Percentiles rank a stretch among this genome's conserved stretches.
These are phyloP conservation scores for Zaprionus vittiger DNA, from an alignment of 1,140 invertebrate species.

Conservation along the genomic window DNA sequence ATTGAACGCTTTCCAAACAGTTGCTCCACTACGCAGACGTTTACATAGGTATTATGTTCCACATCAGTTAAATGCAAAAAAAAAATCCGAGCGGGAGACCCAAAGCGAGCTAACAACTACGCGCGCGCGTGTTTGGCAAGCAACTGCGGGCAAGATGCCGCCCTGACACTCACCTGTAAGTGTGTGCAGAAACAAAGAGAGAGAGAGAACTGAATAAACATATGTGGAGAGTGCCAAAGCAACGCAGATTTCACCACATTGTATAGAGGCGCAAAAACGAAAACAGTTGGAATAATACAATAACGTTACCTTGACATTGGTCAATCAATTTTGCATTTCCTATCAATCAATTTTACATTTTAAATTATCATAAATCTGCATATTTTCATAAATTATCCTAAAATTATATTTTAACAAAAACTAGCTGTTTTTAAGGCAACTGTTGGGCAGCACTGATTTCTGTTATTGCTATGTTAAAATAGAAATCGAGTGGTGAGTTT, in stretches of 20 bases:
- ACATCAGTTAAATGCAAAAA: conserved; percentile 20
- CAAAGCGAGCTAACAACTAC: conserved; percentile 7
- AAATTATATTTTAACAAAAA: neutral
- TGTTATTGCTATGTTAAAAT: conserved; percentile 11
- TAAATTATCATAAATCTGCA: no score
- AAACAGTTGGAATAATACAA: neutral
- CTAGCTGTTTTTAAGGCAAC: neutral
- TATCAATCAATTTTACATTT: no score
- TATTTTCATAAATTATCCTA: neutral
- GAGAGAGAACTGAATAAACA: conserved; percentile 17
- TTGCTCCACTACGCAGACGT: conserved; percentile 1
- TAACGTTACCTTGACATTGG: neutral
- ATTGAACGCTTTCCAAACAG: conserved; percentile 30
- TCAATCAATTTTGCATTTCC: no score
- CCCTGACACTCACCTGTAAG: conserved; percentile 23
- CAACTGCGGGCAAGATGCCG: conserved; percentile 35
- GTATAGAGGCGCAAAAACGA: conserved; percentile 5
- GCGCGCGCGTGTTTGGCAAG: conserved; percentile 30
- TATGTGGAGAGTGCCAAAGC: conserved; percentile 22
- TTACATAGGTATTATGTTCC: conserved; percentile 22
- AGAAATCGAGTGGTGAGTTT: neutral
- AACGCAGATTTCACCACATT: conserved; percentile 27
- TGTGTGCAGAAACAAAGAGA: neutral
- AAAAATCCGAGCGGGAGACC: conserved; percentile 7
- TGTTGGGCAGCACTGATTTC: conserved; percentile 2